Evolutionary conservation across 2,797 vertebrate genomes (phyloP).

Genomic region (Diplodus puntazzo): DNA sequence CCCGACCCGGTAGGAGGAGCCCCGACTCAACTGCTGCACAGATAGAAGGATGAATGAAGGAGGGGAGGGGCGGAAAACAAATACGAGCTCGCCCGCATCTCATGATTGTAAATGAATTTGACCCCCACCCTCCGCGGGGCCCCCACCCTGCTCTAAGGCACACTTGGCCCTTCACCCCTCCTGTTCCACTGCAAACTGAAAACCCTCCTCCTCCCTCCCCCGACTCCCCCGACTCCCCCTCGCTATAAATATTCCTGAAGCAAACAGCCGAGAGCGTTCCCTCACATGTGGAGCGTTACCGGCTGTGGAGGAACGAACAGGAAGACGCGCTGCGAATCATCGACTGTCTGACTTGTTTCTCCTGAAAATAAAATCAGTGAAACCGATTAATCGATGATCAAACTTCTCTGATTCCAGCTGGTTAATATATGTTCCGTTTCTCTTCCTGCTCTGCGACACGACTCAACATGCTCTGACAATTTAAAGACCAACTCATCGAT

Average conservation of each 20-base stretch:
- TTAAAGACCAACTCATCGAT: too few species aligned
- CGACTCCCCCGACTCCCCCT: slow-evolving; percentile 38
- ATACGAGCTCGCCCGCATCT: slow-evolving; percentile 76
- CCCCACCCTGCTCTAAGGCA: slow-evolving; percentile 80
- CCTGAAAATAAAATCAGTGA: too few species aligned
- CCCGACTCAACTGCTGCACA: background rate
- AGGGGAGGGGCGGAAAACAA: slow-evolving; percentile 63
- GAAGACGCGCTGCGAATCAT: background rate
- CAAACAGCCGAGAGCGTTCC: slow-evolving; percentile 11
- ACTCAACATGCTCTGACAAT: too few species aligned
- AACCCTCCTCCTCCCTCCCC: slow-evolving; percentile 11
- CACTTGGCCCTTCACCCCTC: slow-evolving; percentile 48
- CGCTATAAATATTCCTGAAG: slow-evolving; percentile 89
- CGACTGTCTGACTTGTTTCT: too few species aligned
- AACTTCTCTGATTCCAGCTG: too few species aligned
- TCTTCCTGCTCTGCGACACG: too few species aligned
- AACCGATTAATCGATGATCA: too few species aligned
- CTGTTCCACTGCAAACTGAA: background rate
- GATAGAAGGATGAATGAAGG: slow-evolving; percentile 79
- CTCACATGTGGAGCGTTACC: background rate
- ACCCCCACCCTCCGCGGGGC: slow-evolving; percentile 75
- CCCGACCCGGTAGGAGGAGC: background rate
- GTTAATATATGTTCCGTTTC: too few species aligned
- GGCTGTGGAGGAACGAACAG: background rate
- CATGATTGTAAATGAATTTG: slow-evolving; percentile 87